These are phyloP conservation scores for Zygothrica quintamaculata DNA, from an alignment of 2,888 invertebrate species.

Conservation along the genomic window DNA sequence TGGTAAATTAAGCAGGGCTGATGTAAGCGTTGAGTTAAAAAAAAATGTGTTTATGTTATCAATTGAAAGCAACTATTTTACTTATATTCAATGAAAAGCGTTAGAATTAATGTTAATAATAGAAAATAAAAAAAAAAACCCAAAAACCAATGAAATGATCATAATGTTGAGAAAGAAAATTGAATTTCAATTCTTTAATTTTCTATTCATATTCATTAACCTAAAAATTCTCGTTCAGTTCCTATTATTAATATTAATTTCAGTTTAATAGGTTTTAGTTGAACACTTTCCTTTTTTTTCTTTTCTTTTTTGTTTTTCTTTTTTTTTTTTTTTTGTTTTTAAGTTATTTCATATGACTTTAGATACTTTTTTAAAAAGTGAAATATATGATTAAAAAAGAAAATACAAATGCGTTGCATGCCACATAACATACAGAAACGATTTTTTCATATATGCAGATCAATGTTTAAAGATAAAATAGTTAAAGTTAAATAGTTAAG, in stretches of 20 bases:
- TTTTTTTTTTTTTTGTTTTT: constrained; percentile 38
- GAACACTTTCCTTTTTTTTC: too few relatives aligned
- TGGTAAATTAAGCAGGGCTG: too few relatives aligned
- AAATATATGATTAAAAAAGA: constrained; percentile 17
- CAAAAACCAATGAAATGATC: constrained; percentile 48
- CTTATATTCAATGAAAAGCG: too few relatives aligned
- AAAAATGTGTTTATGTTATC: too few relatives aligned
- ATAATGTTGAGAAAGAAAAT: constrained; percentile 56
- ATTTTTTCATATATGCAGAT: constrained; percentile 31
- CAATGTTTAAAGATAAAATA: constrained; percentile 32
- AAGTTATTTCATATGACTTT: constrained; percentile 57
- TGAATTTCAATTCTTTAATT: constrained; percentile 67
- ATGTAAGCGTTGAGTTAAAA: too few relatives aligned
- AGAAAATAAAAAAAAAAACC: too few relatives aligned
- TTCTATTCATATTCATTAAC: constrained; percentile 26
- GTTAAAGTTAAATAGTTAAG: too few relatives aligned
- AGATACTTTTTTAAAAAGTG: background rate
- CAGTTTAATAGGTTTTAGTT: too few relatives aligned
- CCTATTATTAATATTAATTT: constrained; percentile 5
- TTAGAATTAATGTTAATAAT: constrained; percentile 3
- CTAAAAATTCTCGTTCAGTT: constrained; percentile 5
- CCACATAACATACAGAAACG: constrained; percentile 32
- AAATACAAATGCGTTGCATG: constrained; percentile 25
- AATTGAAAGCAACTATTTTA: too few relatives aligned
- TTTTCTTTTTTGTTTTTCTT: constrained; percentile 6